Evolutionary conservation across 2,797 vertebrate species (phyloP).

Genomic region (Poeciliopsis turneri): DNA sequence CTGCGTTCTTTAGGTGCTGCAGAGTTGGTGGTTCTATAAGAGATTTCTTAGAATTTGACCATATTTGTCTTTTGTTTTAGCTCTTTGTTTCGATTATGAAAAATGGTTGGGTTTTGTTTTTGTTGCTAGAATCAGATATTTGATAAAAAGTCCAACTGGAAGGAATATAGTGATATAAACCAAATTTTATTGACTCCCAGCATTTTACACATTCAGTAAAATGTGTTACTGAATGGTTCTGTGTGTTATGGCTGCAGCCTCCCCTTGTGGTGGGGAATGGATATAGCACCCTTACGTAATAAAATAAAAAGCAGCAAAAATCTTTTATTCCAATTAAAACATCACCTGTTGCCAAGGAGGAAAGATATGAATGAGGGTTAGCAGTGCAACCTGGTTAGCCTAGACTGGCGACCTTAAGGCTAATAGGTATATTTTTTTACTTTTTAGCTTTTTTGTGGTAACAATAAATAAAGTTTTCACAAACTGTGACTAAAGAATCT

Average conservation of each 20-base stretch:
- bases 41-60: not conserved
- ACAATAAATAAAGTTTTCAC: not conserved
- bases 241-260: not conserved
- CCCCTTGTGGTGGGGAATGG: not conserved
- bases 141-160: not conserved
- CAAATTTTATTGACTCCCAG: not conserved
- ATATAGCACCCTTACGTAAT: not conserved
- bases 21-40: not conserved
- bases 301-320: not conserved
- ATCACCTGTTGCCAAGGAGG: not conserved
- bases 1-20: slow-evolving; percentile 6
- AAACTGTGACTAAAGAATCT: not conserved
- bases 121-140: not conserved
- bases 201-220: not conserved
- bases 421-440: not conserved
- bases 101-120: not conserved
- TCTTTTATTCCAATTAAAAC: not conserved
- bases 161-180: not conserved
- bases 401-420: not conserved
- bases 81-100: not conserved
- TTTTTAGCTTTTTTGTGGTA: not conserved
- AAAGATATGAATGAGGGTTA: not conserved
- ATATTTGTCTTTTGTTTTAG: not conserved
- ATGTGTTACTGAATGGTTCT: not conserved
- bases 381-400: not conserved